Conservation (phyloP, 35 echinoderm and acorn worm genomes). For the Anneissia japonica region DNA sequence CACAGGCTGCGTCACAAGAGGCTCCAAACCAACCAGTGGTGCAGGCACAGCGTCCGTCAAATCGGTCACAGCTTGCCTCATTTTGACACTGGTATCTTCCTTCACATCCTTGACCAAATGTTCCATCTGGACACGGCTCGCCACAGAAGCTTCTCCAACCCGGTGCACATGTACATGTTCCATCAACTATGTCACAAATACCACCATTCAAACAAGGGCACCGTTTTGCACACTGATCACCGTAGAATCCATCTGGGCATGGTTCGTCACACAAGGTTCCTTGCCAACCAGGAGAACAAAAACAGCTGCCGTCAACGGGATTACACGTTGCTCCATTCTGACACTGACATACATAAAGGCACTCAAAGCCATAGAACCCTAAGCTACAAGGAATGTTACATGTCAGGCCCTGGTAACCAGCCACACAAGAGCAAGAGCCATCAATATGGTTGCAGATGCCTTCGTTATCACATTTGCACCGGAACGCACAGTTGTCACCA, state of each 20-base stretch:
- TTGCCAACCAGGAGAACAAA: conserved; percentile 41
- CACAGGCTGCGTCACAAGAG: conserved; percentile 57
- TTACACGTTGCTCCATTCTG: conserved; percentile 47
- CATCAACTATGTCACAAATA: conserved; percentile 47
- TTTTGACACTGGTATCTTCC: conserved; percentile 60
- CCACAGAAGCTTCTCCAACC: conserved; percentile 66
- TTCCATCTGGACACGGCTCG: conserved; percentile 47
- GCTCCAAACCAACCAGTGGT: conserved; percentile 59
- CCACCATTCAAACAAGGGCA: conserved; percentile 56
- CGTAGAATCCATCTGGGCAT: conserved; percentile 46
- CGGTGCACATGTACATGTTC: conserved; percentile 52
- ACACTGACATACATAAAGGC: conserved; percentile 52
- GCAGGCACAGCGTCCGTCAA: conserved; percentile 68
- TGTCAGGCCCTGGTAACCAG: conserved; percentile 22
- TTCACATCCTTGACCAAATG: conserved; percentile 55
- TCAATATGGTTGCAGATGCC: conserved; percentile 45
- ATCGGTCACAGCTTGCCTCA: conserved; percentile 45
- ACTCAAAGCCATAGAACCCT: conserved; percentile 36
- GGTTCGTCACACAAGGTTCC: conserved; percentile 24
- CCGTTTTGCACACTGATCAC: conserved; percentile 28
- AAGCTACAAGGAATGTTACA: conserved; percentile 37
- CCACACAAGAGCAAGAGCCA: conserved; percentile 41
- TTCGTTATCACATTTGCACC: conserved; percentile 43
- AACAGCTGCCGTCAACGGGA: conserved; percentile 38
- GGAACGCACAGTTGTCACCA: conserved; percentile 17